phyloP scores from a whole-genome alignment of 2,113 vertebrate genomes.

The Oreochromis aureus region DNA sequence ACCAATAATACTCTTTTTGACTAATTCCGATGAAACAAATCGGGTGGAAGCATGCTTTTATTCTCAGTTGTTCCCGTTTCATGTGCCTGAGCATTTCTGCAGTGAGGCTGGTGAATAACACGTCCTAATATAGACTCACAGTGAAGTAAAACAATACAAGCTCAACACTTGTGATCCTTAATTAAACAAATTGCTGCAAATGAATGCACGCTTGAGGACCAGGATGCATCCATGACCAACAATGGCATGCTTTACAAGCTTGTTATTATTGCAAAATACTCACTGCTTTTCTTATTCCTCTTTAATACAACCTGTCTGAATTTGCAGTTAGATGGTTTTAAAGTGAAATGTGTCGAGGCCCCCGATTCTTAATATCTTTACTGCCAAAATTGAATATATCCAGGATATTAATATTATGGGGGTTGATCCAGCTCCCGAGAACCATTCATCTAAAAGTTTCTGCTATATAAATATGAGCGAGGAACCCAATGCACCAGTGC shows the following conservation, averaged over 20 bases:
- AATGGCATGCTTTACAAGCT: conserved; percentile 1
- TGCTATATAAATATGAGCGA: conserved; percentile 51
- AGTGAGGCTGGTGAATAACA: neutral
- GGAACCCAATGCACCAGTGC: conserved; percentile 52
- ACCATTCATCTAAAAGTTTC: conserved; percentile 67
- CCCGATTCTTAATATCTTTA: conserved; percentile 18
- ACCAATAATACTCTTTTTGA: neutral
- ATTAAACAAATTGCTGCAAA: neutral
- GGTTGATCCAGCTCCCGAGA: conserved; percentile 33
- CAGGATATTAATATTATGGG: conserved; percentile 37
- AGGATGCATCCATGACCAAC: conserved; percentile 27
- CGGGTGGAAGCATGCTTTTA: neutral
- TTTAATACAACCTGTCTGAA: neutral
- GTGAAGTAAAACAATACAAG: neutral
- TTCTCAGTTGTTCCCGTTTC: neutral
- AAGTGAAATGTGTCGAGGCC: conserved; percentile 5
- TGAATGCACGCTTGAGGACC: neutral
- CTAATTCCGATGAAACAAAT: neutral
- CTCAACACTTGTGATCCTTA: neutral
- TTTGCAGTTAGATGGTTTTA: conserved; percentile 4
- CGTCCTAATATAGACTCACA: neutral
- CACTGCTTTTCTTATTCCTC: neutral
- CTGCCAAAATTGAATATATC: conserved; percentile 32
- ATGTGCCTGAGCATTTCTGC: neutral
- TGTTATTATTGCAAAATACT: conserved; percentile 7